These are phyloP conservation scores for Pseudomyrmex flavicornis DNA, from an alignment of 1,140 invertebrate species.

Conservation along the genomic window DNA sequence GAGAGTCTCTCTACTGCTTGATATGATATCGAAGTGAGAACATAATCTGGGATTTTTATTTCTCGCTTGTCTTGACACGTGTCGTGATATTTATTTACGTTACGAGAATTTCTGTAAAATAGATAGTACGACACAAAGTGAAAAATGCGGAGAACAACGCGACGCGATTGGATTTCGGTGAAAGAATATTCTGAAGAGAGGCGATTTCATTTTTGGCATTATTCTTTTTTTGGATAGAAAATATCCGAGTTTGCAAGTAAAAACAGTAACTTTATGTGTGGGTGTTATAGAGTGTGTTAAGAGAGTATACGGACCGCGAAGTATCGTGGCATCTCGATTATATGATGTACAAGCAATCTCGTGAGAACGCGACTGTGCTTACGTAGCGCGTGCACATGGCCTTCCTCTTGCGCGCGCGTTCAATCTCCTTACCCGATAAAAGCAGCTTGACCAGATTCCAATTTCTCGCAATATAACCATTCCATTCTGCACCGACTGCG, in stretches of 20 bases:
- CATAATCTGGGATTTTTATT: constrained; percentile 49
- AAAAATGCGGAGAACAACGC: neutral
- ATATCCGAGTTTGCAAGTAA: neutral
- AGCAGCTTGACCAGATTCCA: constrained; percentile 65
- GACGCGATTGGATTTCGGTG: neutral
- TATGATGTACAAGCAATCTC: constrained; percentile 16
- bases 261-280: neutral
- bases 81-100: constrained; percentile 1
- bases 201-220: neutral
- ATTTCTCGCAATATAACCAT: constrained; percentile 66
- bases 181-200: neutral
- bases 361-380: constrained; percentile 19
- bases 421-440: constrained; percentile 70
- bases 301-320: too few relatives aligned
- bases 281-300: too few relatives aligned
- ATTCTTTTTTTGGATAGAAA: neutral
- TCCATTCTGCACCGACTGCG: constrained; percentile 3
- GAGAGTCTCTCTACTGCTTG: constrained; percentile 35
- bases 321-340: constrained; percentile 26
- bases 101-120: constrained; percentile 10
- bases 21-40: neutral
- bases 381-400: constrained; percentile 16
- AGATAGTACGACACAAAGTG: neutral
- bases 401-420: neutral
- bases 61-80: neutral